Percentiles rank a stretch among this genome's conserved stretches.
Evolutionary conservation across 35 echinoderm and acorn worm genomes (phyloP).

Genomic region (Patiria miniata): DNA sequence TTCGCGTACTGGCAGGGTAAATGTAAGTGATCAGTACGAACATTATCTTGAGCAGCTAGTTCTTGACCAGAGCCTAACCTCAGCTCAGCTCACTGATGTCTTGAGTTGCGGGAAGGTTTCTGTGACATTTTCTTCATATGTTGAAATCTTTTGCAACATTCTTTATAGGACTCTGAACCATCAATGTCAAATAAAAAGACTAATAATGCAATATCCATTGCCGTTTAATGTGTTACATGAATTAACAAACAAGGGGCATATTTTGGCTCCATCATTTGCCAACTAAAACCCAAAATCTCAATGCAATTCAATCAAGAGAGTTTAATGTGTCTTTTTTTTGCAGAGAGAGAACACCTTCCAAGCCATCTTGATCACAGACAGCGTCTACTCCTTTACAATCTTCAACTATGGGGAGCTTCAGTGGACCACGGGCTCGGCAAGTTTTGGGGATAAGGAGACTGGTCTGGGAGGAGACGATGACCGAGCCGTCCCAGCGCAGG

Average conservation of each 20-base stretch:
- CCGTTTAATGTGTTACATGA: too few relatives aligned
- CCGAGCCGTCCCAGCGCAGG: slow-evolving; percentile 70
- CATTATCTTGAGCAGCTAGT: too few relatives aligned
- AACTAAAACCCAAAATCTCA: background rate
- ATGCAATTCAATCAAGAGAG: background rate
- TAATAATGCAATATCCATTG: too few relatives aligned
- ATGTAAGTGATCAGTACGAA: background rate
- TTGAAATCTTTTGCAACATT: too few relatives aligned
- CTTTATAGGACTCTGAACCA: too few relatives aligned
- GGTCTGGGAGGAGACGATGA: slow-evolving; percentile 54
- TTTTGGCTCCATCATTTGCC: background rate
- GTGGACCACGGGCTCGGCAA: slow-evolving; percentile 87
- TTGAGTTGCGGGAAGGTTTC: too few relatives aligned
- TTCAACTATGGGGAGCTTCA: slow-evolving; percentile 85
- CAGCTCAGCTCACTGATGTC: too few relatives aligned
- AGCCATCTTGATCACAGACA: slow-evolving; percentile 80
- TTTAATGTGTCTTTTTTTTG: background rate
- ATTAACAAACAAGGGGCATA: too few relatives aligned
- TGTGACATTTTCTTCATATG: too few relatives aligned
- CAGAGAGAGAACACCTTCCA: slow-evolving; percentile 83
- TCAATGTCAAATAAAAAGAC: too few relatives aligned
- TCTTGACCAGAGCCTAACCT: too few relatives aligned
- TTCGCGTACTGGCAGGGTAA: background rate
- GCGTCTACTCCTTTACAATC: slow-evolving; percentile 78
- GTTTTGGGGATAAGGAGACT: slow-evolving; percentile 59